Base-by-base conservation (phyloP, 2,797 vertebrate species). In the Semotilus atromaculatus region DNA sequence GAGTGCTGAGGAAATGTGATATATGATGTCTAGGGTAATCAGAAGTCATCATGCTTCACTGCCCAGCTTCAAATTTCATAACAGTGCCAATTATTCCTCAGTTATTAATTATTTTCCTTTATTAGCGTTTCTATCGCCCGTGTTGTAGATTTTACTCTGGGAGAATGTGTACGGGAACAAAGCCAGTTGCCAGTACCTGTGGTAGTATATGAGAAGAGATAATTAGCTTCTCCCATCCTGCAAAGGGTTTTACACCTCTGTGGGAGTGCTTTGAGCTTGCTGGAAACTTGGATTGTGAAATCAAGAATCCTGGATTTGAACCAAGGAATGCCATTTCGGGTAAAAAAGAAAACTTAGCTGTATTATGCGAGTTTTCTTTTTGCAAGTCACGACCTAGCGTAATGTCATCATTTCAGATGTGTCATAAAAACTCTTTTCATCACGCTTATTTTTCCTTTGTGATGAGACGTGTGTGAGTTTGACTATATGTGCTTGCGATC, bases 41-140 rank as follows among this genome's bases (percentile, higher is more conserved):
- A 79, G 81, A 79, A 80, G 67, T 68, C 60, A 62, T 74, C 70
- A 81, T 64, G 81, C 81, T 71, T 85, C 34, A 55, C 73, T 80
- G 72, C 72, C 38, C 18, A 23, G 67, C 21, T 40, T 76, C 36
- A 34, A 48, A 84, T 70, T 81, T 78, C 82, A 85, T 84, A 45
- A 77, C 81, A n/a, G 55, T 62, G 58, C 58, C 81, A 68, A 80
- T 83, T 83, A 81, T 79, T 66, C 81, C 76, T 76, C n/a, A 14
- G 74, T 83, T 86, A 86, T 83, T 86, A 76, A 86, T 84, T 80
- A 71, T 84, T 79, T 80, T 72, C 67, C 64, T 79, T 83, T 84
- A 79, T 84, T 84, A 71, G 51, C 36, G 43, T 71, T 64, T 79
- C 71, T 16, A 53, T 75, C 5, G 43, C 58, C 71, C 5, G 31